Conservation (phyloP, 2,113 vertebrate genomes). For the Loxodonta africana region DNA sequence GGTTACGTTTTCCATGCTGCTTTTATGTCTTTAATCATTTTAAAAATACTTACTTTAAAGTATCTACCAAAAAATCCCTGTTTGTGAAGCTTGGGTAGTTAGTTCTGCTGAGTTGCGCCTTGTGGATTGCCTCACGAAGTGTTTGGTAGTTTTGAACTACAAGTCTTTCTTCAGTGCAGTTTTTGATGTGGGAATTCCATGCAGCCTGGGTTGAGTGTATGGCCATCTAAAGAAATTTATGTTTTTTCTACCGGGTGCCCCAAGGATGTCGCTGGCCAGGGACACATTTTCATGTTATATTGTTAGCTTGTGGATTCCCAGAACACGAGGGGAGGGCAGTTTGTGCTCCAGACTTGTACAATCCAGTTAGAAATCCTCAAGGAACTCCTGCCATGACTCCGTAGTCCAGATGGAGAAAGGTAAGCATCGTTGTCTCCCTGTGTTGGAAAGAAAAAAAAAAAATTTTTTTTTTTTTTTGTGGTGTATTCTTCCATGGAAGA, state of each 20-base stretch:
- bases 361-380: background rate
- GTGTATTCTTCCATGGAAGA: background rate
- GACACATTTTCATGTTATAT: constrained; percentile 8
- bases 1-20: background rate
- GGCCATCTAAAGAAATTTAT: background rate
- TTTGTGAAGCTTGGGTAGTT: background rate
- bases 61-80: constrained; percentile 1
- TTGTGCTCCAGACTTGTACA: background rate
- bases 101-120: constrained; percentile 8
- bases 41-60: background rate
- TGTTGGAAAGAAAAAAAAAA: background rate
- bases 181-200: background rate
- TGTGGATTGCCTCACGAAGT: background rate
- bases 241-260: background rate
- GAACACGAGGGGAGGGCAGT: background rate
- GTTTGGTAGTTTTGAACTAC: background rate
- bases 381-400: background rate
- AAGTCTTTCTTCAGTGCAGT: background rate
- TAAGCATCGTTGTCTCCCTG: background rate
- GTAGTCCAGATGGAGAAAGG: background rate
- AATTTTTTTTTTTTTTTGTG: background rate
- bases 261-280: background rate
- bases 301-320: constrained; percentile 22
- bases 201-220: background rate
- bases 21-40: background rate